Evolutionary conservation across 2,797 vertebrate species (phyloP), one percentile per base, ranked within the genome.

Genomic region (Melanotaenia nigrans): DNA sequence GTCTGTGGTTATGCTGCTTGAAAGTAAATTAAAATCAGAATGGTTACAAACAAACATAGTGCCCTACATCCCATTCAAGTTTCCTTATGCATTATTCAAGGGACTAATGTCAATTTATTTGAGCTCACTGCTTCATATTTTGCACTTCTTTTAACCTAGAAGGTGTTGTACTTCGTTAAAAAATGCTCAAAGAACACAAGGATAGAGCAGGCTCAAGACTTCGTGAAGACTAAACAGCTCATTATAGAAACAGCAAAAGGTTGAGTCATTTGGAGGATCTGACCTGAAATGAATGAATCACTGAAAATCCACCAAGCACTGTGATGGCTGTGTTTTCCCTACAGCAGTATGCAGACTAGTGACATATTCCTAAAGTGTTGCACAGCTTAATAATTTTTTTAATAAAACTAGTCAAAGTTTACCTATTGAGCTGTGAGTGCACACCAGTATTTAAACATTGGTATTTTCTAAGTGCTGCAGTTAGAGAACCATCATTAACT

Each of bases 281-380:
- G 78, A 79, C 24, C 18, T 22, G 73, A 65, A 82, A 79, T 40
- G 28, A 61, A 65, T 83, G 75, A 83, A 67, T 81, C 78, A 72
- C 53, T 53, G 54, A 33, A 60, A 71, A 35, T 25, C 60, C 45
- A 66, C 40, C 40, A 76, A 53, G 14, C 45, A 22, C 35, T 77
- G 12, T 51, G 38, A 60, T 40, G 68, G 25, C 28, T 66, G 57
- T n/a, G 70, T 71, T 74, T 76, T 30, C 30, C 57, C 73, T 38
- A 68, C 66, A 75, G 61, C 57, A 42, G 22, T 40, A n/a, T 40
- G 71, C 20, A 54, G 65, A 72, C 62, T 4, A 22, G 42, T 35
- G 13, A 18, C 11, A 25, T 18, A 45, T 18, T 45, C 18, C 33
- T 38, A 70, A 40, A 14, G 18, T 22, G 25, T 38, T 61, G 49